Percentiles rank a stretch among this genome's conserved stretches.
Conservation (phyloP, 1,140 invertebrate species). For the Leptinotarsa texana region DNA sequence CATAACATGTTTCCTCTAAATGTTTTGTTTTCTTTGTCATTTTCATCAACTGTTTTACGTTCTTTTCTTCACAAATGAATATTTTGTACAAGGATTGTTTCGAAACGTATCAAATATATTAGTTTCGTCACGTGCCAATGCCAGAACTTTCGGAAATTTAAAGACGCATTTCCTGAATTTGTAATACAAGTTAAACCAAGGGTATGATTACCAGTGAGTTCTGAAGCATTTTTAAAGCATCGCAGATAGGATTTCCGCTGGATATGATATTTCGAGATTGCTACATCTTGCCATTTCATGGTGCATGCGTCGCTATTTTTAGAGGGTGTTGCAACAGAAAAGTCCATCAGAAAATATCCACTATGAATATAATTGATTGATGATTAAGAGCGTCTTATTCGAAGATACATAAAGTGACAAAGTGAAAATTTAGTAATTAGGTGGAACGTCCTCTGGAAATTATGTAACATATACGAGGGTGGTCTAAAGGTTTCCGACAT, state of each 20-base stretch:
- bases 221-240: background rate
- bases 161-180: conserved; percentile 3
- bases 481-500: too few species aligned
- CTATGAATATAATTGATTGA: too few species aligned
- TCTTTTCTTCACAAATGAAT: too few species aligned
- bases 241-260: conserved; percentile 4
- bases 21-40: too few species aligned
- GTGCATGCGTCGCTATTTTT: background rate
- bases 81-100: too few species aligned
- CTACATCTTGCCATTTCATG: background rate
- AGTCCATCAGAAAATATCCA: background rate
- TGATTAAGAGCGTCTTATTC: too few species aligned
- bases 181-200: conserved; percentile 8
- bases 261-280: background rate
- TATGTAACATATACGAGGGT: too few species aligned
- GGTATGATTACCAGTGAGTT: background rate
- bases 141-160: background rate
- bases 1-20: too few species aligned
- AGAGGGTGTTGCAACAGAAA: background rate
- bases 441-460: too few species aligned
- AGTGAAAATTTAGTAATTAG: too few species aligned
- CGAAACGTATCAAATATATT: background rate
- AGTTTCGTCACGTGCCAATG: conserved; percentile 1
- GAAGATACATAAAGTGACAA: too few species aligned
- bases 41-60: too few species aligned